phyloP scores from a whole-genome alignment of 2,888 invertebrate genomes.

The Germaria angustata region DNA sequence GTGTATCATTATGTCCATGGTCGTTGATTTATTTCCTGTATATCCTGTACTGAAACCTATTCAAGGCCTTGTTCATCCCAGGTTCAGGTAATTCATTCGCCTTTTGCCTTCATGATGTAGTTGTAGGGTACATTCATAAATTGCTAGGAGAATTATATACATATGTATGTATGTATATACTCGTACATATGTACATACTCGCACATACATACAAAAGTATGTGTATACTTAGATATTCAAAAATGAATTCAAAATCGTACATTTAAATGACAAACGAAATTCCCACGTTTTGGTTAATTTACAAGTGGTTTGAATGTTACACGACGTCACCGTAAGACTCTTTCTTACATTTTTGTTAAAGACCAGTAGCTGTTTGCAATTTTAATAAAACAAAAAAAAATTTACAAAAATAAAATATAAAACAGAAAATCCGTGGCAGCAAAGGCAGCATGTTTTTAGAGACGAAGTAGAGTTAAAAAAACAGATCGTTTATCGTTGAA shows the following conservation, averaged over 20 bases:
- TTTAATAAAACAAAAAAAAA: constrained; percentile 27
- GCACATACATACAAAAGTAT: too few relatives aligned
- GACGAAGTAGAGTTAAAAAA: constrained; percentile 6
- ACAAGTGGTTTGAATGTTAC: constrained; percentile 61
- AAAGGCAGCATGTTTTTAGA: constrained; percentile 35
- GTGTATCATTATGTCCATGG: too few relatives aligned
- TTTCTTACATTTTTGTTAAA: constrained; percentile 46
- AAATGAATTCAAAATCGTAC: constrained; percentile 13
- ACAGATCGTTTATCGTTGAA: constrained; percentile 63
- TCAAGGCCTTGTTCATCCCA: too few relatives aligned
- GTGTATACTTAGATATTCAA: constrained; percentile 1
- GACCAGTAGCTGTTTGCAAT: constrained; percentile 62
- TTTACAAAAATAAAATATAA: constrained; percentile 12
- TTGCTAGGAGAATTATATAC: constrained; percentile 5
- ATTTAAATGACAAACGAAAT: constrained; percentile 60
- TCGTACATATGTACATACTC: too few relatives aligned
- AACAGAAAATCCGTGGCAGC: constrained; percentile 2
- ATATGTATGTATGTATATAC: too few relatives aligned
- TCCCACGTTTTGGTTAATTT: constrained; percentile 67
- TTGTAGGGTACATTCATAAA: constrained; percentile 20
- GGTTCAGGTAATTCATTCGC: too few relatives aligned
- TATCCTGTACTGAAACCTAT: too few relatives aligned
- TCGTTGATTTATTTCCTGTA: too few relatives aligned
- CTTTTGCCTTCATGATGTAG: background rate
- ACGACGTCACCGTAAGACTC: constrained; percentile 45